Conservation (phyloP, 1,140 invertebrate genomes). For the Solen grandis region DNA sequence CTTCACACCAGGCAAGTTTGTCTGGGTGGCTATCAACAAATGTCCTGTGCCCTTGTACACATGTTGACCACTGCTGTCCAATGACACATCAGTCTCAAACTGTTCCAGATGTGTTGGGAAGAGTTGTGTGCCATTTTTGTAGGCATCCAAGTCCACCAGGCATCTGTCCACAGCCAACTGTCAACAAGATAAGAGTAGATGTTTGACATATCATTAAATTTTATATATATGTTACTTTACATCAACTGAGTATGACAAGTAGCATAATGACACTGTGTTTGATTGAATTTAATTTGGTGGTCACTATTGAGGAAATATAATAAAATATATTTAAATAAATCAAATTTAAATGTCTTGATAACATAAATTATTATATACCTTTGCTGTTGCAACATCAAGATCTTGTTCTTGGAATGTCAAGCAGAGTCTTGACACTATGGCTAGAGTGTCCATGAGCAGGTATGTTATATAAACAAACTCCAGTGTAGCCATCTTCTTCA, state of each 20-base stretch:
- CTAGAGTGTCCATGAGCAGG: slow-evolving; percentile 5
- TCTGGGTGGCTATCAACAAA: background rate
- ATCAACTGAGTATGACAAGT: too few relatives aligned
- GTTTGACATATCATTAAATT: too few relatives aligned
- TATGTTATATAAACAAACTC: slow-evolving; percentile 12
- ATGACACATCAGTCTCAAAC: background rate
- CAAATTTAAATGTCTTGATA: too few relatives aligned
- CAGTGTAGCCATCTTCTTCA: background rate
- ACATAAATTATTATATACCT: slow-evolving; percentile 12
- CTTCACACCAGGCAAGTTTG: background rate
- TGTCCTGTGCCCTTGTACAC: background rate
- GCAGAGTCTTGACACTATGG: background rate
- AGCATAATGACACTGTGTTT: too few relatives aligned
- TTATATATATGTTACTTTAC: too few relatives aligned
- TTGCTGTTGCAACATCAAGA: slow-evolving; percentile 10
- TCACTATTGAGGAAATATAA: too few relatives aligned
- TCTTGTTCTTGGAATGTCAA: too few relatives aligned
- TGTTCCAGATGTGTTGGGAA: background rate
- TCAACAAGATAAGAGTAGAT: too few relatives aligned
- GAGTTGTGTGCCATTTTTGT: slow-evolving; percentile 1
- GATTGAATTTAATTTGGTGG: too few relatives aligned
- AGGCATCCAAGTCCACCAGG: background rate
- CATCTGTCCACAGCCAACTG: background rate
- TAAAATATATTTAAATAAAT: too few relatives aligned
- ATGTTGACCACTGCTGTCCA: background rate